Evolutionary conservation across 2,797 vertebrate genomes (phyloP).

Genomic region (Semotilus atromaculatus): DNA sequence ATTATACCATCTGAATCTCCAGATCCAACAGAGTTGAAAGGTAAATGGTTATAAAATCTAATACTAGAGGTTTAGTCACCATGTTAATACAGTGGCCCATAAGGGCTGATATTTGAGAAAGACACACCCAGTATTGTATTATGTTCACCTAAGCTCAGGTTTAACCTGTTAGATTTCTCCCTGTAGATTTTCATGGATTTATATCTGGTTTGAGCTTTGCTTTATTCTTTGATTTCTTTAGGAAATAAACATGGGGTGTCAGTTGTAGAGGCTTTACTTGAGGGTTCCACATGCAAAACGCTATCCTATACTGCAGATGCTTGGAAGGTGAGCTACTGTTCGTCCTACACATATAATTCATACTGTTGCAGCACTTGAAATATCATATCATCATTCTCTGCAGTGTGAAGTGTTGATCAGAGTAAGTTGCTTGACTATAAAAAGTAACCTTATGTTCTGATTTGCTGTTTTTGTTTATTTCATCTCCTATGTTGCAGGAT

Average conservation of each 20-base stretch:
- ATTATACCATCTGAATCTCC: constrained; percentile 52
- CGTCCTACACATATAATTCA: neutral
- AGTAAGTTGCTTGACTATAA: constrained; percentile 3
- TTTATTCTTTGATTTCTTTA: constrained; percentile 20
- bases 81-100: neutral
- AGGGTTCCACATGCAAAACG: constrained; percentile 19
- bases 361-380: constrained; percentile 2
- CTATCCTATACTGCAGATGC: constrained; percentile 15
- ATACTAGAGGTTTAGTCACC: neutral
- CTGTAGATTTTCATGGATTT: neutral
- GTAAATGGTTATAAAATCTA: constrained; percentile 38
- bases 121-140: constrained; percentile 48
- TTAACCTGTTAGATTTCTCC: constrained; percentile 1
- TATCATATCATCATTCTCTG: neutral
- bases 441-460: neutral
- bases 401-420: neutral
- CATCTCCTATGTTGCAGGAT: constrained; percentile 46
- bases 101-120: constrained; percentile 15
- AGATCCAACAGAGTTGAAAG: neutral
- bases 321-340: constrained; percentile 54
- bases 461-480: neutral
- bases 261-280: constrained; percentile 13
- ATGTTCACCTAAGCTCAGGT: neutral
- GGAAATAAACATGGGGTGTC: constrained; percentile 20
- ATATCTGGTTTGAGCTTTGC: neutral